Evolutionary conservation across 2,888 invertebrate genomes (phyloP), one percentile per base, ranked within the genome.

Genomic region (Nomada fucata): DNA sequence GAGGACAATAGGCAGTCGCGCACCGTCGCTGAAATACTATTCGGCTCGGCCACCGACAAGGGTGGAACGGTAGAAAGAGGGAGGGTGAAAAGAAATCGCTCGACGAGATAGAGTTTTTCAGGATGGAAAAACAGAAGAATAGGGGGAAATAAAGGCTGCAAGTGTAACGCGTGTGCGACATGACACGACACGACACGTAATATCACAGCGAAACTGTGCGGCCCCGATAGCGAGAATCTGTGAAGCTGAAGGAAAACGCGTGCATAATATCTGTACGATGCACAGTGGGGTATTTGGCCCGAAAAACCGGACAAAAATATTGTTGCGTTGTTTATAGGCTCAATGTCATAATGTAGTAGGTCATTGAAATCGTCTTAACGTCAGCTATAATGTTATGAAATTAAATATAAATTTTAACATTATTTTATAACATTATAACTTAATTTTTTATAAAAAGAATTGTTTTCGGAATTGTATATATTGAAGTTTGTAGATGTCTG

Each of bases 1-100:
- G 69, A 79, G 79, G 83, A 88, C 88, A 81, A 86, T 88, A 76
- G 84, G 88, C 76, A 64, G 78, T 76, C 83, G 74, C 57, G 83
- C 72, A 63, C 59, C 75, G 61, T 52, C 79, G 67, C 52, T 65
- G 75, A 73, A 80, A 83, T 73, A 85, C 82, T 63, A 76, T 23
- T 70, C 75, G 81, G 63, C 23, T 64, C 81, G 64, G 72, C 36
- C 29, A 29, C n/a, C 44, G 47, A 36, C 52, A 57, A 18, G 23
- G 10, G 23, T 23, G 47, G 15, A 18, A 13, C 29, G 29, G 47
- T 13, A 18, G 29, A 29, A 23, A 2, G 61, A 2, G n/a, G 0
- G 36, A 5, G 10, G 1, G 7, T 44, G 20, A 20, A 26, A 47
- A 67, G 15, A 59, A 68, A 59, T 52, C 55, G 50, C 20, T 63